Conservation (phyloP, 2,888 invertebrate genomes). For the Ophioninae sp. region DNA sequence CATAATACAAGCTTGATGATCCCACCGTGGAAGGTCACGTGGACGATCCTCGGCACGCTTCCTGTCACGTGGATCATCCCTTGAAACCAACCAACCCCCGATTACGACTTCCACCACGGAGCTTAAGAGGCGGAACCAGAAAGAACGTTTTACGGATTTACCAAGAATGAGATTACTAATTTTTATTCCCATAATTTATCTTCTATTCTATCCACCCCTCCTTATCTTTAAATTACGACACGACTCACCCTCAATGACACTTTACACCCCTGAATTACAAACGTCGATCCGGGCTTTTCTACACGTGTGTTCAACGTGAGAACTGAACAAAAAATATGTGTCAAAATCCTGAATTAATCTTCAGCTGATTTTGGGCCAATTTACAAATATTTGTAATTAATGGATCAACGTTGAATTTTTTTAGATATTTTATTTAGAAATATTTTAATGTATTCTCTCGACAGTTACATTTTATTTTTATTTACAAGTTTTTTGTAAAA, state of each 20-base stretch:
- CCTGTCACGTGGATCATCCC: conserved; percentile 76
- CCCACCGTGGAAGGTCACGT: conserved; percentile 72
- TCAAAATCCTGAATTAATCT: no score
- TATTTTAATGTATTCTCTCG: no score
- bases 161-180: conserved; percentile 76
- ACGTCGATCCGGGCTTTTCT: conserved; percentile 13
- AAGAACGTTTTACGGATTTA: conserved; percentile 60
- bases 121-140: neutral
- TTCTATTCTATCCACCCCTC: conserved; percentile 48
- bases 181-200: conserved; percentile 66
- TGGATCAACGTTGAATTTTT: no score
- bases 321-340: neutral
- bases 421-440: no score
- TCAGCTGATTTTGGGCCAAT: no score
- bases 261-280: conserved; percentile 18
- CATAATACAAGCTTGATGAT: conserved; percentile 80
- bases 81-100: conserved; percentile 69
- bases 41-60: conserved; percentile 78
- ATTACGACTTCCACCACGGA: conserved; percentile 10
- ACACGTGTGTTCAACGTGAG: no score
- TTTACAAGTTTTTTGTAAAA: no score
- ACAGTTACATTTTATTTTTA: no score
- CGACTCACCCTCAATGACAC: neutral
- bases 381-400: no score
- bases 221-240: conserved; percentile 67